These are phyloP conservation scores for Pithys albifrons DNA, from an alignment of 2,113 vertebrate genomes.

Conservation along the genomic window DNA sequence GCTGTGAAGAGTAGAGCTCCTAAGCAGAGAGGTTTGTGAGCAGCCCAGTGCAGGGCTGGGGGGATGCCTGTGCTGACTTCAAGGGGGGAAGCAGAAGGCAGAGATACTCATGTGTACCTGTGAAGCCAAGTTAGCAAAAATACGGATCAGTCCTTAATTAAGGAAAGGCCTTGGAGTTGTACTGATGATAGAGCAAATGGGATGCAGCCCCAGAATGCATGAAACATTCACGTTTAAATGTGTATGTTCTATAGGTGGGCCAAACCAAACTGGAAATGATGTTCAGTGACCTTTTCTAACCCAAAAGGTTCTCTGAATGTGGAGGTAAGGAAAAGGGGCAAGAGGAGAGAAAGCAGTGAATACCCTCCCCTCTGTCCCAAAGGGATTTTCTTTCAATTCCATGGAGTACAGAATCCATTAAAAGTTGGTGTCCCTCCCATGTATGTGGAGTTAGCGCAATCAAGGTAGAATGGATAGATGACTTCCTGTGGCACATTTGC, in stretches of 20 bases:
- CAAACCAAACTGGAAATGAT: background rate
- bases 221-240: background rate
- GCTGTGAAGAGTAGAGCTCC: background rate
- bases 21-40: background rate
- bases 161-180: background rate
- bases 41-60: background rate
- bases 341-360: background rate
- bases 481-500: background rate
- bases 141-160: background rate
- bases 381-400: background rate
- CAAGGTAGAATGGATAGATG: background rate
- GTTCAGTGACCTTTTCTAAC: background rate
- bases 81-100: background rate
- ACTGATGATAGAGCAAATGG: background rate
- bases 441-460: background rate
- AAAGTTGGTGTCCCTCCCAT: accelerated
- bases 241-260: accelerated
- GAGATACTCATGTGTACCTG: background rate
- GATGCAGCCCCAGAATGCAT: conserved; percentile 19
- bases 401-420: background rate
- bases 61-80: background rate
- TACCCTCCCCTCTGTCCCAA: background rate
- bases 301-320: background rate
- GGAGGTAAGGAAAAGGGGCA: background rate
- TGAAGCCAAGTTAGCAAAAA: background rate